A percentile compares a stretch with the other conserved stretches of the same genome.
These are phyloP conservation scores for Ageneiosus marmoratus DNA, from an alignment of 2,113 vertebrate genomes.

Conservation along the genomic window DNA sequence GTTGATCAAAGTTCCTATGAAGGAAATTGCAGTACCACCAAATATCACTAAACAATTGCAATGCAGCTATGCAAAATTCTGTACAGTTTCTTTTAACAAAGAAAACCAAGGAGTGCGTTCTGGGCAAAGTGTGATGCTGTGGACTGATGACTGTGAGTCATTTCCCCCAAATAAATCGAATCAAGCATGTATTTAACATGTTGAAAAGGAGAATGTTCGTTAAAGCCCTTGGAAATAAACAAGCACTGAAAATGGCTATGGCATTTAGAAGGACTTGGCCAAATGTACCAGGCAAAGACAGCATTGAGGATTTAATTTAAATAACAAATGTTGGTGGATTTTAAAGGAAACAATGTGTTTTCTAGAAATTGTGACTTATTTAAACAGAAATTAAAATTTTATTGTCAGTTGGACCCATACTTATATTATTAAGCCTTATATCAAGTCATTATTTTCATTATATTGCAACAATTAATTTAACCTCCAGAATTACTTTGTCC, in stretches of 20 bases:
- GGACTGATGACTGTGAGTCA: constrained; percentile 18
- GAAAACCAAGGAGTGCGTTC: not conserved
- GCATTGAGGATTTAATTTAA: not conserved
- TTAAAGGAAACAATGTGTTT: too few species aligned
- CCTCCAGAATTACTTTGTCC: too few species aligned
- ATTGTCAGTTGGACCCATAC: too few species aligned
- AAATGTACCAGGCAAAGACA: not conserved
- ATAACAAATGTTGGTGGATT: too few species aligned
- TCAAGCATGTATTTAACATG: constrained; percentile 30
- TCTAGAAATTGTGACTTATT: too few species aligned
- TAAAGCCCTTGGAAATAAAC: constrained; percentile 23
- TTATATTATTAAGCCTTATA: too few species aligned
- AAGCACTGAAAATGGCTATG: constrained; percentile 14
- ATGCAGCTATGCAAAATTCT: not conserved
- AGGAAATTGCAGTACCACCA: not conserved
- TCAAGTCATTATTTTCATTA: too few species aligned
- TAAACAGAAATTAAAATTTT: too few species aligned
- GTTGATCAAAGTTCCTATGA: not conserved
- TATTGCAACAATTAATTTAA: too few species aligned
- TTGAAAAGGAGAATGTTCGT: constrained; percentile 17
- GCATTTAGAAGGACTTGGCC: not conserved
- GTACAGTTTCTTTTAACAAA: not conserved
- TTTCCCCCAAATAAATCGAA: constrained; percentile 27
- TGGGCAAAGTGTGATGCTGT: constrained; percentile 7
- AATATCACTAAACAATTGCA: not conserved